Evolutionary conservation across 1,140 invertebrate genomes (phyloP), one percentile per base, ranked within the genome.

Genomic region (Drosophila funebris): DNA sequence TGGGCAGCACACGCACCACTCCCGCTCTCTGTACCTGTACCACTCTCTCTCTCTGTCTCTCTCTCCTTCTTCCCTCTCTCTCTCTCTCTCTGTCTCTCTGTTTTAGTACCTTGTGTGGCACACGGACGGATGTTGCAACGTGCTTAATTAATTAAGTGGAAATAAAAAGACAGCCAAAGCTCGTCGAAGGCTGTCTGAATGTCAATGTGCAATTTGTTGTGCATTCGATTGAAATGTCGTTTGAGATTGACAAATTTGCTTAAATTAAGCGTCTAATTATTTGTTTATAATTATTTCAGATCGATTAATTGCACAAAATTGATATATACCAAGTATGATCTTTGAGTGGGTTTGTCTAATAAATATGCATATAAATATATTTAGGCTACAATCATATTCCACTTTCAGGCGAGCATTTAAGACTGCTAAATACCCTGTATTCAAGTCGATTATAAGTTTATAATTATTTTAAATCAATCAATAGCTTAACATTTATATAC

Each of bases 131-230:
- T 87, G 83, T 88, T 73, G 83, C 75, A 87, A 87, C 70, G 76
- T 76, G 75, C 77, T 82, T 82, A 87, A 87, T 87, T 87, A 87
- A 87, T 87, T 87, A 79, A 71, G 83, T 83, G 75, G 72, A 87
- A 88, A n/a, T n/a, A n/a, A n/a, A n/a, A n/a, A 87, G 82, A 66
- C 54, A 83, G 61, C 64, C 27, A 52, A 78, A 75, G 69, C 82
- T 66, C 53, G 54, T 48, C 64, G 31, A 56, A 43, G 48, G 74
- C 76, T 88, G 76, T 76, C 63, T 78, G 83, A 87, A 88, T 87
- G 83, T 87, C 83, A 87, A 83, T 85, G 78, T 76, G 76, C 83
- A 88, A 87, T 87, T 87, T 87, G 83, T 87, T 78, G 66, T 67
- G 16, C 6, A 67, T 78, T 62, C 73, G 78, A 70, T 69, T 60